Evolutionary conservation across 1,140 invertebrate genomes (phyloP).

Genomic region (Neodiprion lecontei): DNA sequence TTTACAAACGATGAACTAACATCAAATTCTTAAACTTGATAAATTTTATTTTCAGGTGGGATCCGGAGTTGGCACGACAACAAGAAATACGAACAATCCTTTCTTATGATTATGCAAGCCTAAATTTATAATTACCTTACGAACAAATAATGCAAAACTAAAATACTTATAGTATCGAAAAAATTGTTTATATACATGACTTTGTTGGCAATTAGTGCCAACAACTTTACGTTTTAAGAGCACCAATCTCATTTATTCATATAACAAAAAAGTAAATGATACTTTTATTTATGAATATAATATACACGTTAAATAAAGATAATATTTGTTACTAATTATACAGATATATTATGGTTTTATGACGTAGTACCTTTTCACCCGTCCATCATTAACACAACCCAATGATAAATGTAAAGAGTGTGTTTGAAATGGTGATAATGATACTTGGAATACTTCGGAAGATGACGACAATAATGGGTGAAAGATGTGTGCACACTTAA

Average conservation of each 20-base stretch:
- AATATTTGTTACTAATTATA: constrained; percentile 56
- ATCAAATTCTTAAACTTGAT: too few relatives aligned
- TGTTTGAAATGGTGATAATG: not conserved
- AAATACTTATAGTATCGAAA: constrained; percentile 45
- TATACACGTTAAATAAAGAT: constrained; percentile 58
- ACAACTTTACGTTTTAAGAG: constrained; percentile 52
- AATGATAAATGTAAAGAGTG: not conserved
- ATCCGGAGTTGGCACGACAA: constrained; percentile 52
- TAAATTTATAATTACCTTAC: constrained; percentile 34
- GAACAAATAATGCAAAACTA: constrained; percentile 50
- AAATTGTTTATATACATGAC: constrained; percentile 51
- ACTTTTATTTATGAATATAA: constrained; percentile 58
- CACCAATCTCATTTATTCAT: constrained; percentile 53
- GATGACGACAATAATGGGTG: not conserved
- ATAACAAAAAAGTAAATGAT: constrained; percentile 43
- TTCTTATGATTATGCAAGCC: constrained; percentile 56
- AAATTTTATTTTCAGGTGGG: constrained; percentile 48
- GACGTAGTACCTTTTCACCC: not conserved
- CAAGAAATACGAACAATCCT: constrained; percentile 59
- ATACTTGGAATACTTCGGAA: not conserved
- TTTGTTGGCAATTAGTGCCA: constrained; percentile 56
- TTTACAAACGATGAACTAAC: too few relatives aligned
- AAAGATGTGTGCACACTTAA: constrained; percentile 54
- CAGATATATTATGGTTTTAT: constrained; percentile 13
- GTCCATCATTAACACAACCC: not conserved